Evolutionary conservation across 1,140 invertebrate genomes (phyloP).

Genomic region (Drusus annulatus): DNA sequence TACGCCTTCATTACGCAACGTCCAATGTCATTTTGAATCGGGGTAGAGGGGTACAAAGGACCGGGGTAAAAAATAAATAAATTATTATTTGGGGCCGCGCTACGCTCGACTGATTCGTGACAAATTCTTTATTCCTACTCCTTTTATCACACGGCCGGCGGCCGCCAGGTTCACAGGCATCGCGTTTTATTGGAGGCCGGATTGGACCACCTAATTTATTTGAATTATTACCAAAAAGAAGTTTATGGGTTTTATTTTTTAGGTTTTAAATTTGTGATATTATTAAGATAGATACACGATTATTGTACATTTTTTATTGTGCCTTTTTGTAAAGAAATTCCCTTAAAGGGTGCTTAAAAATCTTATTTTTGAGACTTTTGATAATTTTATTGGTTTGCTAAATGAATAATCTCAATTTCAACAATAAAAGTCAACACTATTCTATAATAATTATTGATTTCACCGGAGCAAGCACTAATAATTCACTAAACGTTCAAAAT

Average conservation of each 20-base stretch:
- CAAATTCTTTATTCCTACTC: conserved; percentile 53
- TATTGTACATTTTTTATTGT: too few relatives aligned
- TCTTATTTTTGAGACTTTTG: too few relatives aligned
- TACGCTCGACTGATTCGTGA: conserved; percentile 46
- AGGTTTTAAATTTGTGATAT: background rate
- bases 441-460: too few relatives aligned
- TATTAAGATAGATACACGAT: too few relatives aligned
- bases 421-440: too few relatives aligned
- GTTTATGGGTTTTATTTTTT: too few relatives aligned
- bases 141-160: conserved; percentile 37
- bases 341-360: too few relatives aligned
- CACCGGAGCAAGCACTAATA: too few relatives aligned
- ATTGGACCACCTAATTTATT: background rate
- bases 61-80: conserved; percentile 53
- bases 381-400: too few relatives aligned
- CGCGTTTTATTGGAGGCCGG: conserved; percentile 1
- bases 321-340: too few relatives aligned
- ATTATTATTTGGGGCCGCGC: conserved; percentile 46
- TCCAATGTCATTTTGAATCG: background rate
- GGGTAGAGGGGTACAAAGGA: conserved; percentile 46
- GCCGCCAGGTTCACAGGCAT: conserved; percentile 11
- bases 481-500: too few relatives aligned
- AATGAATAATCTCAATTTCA: too few relatives aligned
- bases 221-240: background rate
- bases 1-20: background rate